Base-by-base conservation (phyloP, 2,113 vertebrate genomes). In the Cairina moschata region DNA sequence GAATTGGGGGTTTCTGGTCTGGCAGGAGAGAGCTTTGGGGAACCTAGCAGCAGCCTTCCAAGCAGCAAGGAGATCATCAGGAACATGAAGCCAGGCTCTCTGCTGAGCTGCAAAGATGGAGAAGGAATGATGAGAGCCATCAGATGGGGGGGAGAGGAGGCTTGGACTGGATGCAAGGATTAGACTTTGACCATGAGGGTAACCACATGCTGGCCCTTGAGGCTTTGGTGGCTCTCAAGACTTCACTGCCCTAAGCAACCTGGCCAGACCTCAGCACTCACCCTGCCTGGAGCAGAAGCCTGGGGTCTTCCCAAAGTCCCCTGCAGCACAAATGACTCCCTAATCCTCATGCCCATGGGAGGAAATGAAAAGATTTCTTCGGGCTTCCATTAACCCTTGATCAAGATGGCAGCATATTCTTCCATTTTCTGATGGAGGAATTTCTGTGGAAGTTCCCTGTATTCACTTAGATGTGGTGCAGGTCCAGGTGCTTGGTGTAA, bases 321-420 rank as follows among this genome's bases (percentile, higher is more conserved):
- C 5, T 25, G 38, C 87, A 13, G 50, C 46, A 40, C 21, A 42
- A 2, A 50, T 0, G 1, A 1, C 10, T 3, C 42, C 1, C 3
- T 11, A 25, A 11, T 23, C 38, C 12, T 23, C 11, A 13, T 22
- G 9, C 12, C n/a, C 26, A 5, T 17, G 4, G 1, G 44, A 40
- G 29, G 26, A 62, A 42, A 6, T 3, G 28, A 23, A 10, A 17
- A 40, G 32, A 11, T 67, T 73, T 74, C 72, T 52, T 46, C 48
- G 54, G 40, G 9, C 28, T 38, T 77, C 62, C 32, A 3, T 15
- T 25, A 69, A 0, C 23, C 59, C 65, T 2, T 4, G 29, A 13
- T 36, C 21, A 15, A 31, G 32, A 9, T 81, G 29, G 3, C 3
- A 25, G 34, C 2, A 17, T 21, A 2, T 5, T 56, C 17, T 65